phyloP scores from a whole-genome alignment of 2,113 vertebrate species.

The Danionella cerebrum region DNA sequence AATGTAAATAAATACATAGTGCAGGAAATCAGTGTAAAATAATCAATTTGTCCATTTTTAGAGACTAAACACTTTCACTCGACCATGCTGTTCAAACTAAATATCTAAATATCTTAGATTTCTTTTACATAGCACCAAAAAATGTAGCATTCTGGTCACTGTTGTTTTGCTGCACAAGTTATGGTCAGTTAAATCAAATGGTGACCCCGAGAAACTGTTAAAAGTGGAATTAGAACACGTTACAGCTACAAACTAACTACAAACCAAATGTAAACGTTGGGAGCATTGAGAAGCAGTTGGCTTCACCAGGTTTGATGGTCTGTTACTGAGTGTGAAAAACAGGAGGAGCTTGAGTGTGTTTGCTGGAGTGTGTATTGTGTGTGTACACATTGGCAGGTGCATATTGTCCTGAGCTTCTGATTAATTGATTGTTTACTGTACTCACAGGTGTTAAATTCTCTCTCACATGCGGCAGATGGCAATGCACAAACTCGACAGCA shows the following conservation, averaged over 20 bases:
- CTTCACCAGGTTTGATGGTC: neutral
- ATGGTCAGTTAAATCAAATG: neutral
- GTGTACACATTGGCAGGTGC: constrained; percentile 32
- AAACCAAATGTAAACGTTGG: neutral
- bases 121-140: too few species aligned
- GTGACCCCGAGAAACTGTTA: too few species aligned
- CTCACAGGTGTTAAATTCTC: constrained; percentile 37
- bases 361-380: constrained; percentile 11
- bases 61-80: too few species aligned
- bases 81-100: too few species aligned
- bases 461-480: constrained; percentile 30
- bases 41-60: too few species aligned
- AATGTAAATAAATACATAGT: too few species aligned
- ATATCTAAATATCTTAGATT: too few species aligned
- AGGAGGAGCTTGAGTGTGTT: neutral
- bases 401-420: constrained; percentile 32
- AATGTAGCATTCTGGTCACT: too few species aligned
- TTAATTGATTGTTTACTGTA: constrained; percentile 44
- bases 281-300: neutral
- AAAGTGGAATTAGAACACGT: neutral
- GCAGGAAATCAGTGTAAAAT: too few species aligned
- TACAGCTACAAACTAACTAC: neutral
- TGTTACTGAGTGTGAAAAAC: neutral
- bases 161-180: neutral
- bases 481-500: neutral